These are phyloP conservation scores for Styela plicata DNA, from an alignment of 23 tunicate species.

Conservation along the genomic window DNA sequence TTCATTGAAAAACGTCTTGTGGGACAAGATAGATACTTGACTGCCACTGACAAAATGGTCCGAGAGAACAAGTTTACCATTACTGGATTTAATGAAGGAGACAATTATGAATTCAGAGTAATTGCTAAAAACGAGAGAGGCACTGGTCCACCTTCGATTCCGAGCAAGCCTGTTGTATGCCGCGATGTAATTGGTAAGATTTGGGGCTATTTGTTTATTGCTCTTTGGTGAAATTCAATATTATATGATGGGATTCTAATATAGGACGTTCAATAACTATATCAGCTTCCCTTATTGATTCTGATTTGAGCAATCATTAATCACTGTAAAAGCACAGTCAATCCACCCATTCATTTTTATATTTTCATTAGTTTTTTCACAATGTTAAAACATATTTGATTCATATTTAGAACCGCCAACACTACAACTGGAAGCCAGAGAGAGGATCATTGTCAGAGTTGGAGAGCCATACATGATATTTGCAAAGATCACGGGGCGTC, in stretches of 20 bases:
- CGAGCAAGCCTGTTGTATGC: slow-evolving; percentile 86
- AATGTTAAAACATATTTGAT: not conserved
- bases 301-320: no score
- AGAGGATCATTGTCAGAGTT: slow-evolving; percentile 60
- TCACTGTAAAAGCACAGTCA: no score
- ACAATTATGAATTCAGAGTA: slow-evolving; percentile 89
- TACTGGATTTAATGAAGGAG: slow-evolving; percentile 88
- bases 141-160: slow-evolving; percentile 81
- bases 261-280: no score
- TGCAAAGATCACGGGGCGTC: slow-evolving; percentile 74
- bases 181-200: slow-evolving; percentile 53
- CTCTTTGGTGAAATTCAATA: no score
- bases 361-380: no score
- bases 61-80: slow-evolving; percentile 69
- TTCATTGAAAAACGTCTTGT: slow-evolving; percentile 78
- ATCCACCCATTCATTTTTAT: no score
- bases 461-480: slow-evolving; percentile 66
- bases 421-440: slow-evolving; percentile 52
- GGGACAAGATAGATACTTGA: slow-evolving; percentile 84
- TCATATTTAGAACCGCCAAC: slow-evolving; percentile 57
- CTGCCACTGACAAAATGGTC: slow-evolving; percentile 83
- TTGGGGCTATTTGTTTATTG: not conserved
- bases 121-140: slow-evolving; percentile 84
- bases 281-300: no score
- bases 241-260: no score